These are phyloP conservation scores for Lepidochrysops patricia DNA, from an alignment of 2,888 invertebrate genomes.

Conservation along the genomic window DNA sequence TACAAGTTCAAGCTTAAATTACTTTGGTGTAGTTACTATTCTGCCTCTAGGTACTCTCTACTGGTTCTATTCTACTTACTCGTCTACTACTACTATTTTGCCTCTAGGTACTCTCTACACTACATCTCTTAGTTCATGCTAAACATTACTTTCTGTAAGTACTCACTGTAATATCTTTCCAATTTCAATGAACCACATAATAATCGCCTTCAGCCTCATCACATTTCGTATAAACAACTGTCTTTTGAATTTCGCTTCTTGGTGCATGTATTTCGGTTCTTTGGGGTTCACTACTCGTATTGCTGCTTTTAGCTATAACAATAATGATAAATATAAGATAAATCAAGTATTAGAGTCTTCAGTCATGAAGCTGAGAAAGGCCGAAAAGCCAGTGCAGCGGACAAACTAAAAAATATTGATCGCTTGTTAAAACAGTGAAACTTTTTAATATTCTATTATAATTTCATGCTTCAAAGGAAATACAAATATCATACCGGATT, in stretches of 20 bases:
- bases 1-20: too few relatives aligned
- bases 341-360: too few relatives aligned
- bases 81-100: not conserved
- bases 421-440: too few relatives aligned
- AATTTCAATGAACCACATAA: slow-evolving; percentile 90
- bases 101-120: too few relatives aligned
- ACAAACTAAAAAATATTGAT: slow-evolving; percentile 20
- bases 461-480: too few relatives aligned
- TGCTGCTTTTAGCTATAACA: slow-evolving; percentile 83
- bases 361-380: too few relatives aligned
- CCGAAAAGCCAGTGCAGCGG: too few relatives aligned
- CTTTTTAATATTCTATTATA: too few relatives aligned
- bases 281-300: slow-evolving; percentile 94
- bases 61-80: not conserved
- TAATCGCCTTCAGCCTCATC: slow-evolving; percentile 90
- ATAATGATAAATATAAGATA: not conserved
- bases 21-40: not conserved
- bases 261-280: slow-evolving; percentile 95
- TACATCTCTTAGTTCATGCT: not conserved
- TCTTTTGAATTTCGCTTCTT: slow-evolving; percentile 95
- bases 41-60: too few relatives aligned
- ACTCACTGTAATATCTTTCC: slow-evolving; percentile 94
- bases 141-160: not conserved
- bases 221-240: slow-evolving; percentile 96
- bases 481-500: slow-evolving; percentile 80